Evolutionary conservation across 2,797 vertebrate genomes (phyloP), one percentile per base, ranked within the genome.

Genomic region (Clarias pachynema): DNA sequence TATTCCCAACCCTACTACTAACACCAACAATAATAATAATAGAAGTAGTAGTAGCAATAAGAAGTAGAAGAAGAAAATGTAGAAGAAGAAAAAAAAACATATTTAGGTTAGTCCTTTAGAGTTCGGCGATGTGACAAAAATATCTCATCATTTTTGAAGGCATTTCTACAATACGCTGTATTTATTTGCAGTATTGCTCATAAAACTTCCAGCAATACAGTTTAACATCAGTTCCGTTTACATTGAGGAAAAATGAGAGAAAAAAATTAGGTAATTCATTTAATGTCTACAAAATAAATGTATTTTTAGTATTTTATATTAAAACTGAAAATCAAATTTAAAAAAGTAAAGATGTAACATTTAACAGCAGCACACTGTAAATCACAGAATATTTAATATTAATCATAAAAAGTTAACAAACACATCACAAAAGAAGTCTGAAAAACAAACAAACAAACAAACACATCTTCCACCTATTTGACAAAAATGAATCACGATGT

Each of bases 1-100:
- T 66, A 80, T 80, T 80, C 78, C 60, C 49, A 56, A 44, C 18
- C 31, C 80, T 68, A 37, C 65, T 73, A 65, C 34, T n/a, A 65
- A 18, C 62, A 65, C 10, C 40, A 80, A 22, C 26, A 66, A 53
- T 22, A 66, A 53, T 49, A 44, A 63, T 63, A 40, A 20, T 79
- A 78, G 2, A 60, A 53, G 16, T 65, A 49, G 22, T 63, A 60
- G 31, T 60, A 60, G 2, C 37, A 79, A 20, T 4, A 65, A 65
- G 15, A 80, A 66, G 15, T 49, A 60, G 6, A 34, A 24, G 12
- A 37, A 59, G 53, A 59, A 78, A 78, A 60, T 59, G 29, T 37
- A 1, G 56, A 78, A 59, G 56, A 78, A 59, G 20, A 8, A 10
- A 24, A n/a, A 26, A 60, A 34, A 20, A 14, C 29, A 18, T 5